Percentiles rank a stretch among this genome's conserved stretches.
phyloP scores from a whole-genome alignment of 2,797 vertebrate genomes.

The Mycteria americana region DNA sequence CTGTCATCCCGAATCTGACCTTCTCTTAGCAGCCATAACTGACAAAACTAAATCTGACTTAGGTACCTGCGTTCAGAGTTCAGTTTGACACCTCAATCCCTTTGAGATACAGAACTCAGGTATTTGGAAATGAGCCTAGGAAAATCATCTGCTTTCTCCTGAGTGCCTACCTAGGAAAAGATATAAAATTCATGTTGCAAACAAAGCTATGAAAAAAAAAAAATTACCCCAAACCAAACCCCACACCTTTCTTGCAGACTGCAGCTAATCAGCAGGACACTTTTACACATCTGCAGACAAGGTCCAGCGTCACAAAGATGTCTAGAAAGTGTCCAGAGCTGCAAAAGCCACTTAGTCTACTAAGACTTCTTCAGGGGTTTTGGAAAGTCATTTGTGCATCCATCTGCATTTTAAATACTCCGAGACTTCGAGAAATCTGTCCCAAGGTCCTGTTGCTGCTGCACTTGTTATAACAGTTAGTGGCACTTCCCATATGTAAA shows the following conservation, averaged over 20 bases:
- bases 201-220: neutral
- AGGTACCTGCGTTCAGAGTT: neutral
- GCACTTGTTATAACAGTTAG: neutral
- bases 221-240: neutral
- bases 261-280: neutral
- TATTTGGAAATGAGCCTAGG: conserved; percentile 49
- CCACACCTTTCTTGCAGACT: neutral
- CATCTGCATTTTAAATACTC: neutral
- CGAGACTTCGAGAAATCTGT: neutral
- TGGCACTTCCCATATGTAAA: neutral
- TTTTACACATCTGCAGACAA: neutral
- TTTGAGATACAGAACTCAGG: conserved; percentile 12
- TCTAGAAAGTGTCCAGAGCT: neutral
- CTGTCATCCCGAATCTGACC: conserved; percentile 31
- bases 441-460: neutral
- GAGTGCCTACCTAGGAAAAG: neutral
- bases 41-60: conserved; percentile 35
- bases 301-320: neutral
- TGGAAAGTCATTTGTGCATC: neutral
- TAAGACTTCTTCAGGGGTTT: neutral
- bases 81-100: conserved; percentile 32
- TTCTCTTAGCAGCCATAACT: neutral
- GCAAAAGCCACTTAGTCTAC: neutral
- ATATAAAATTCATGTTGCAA: neutral
- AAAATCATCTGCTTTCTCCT: conserved; percentile 34